Conservation (phyloP, 2,888 invertebrate genomes). For the Deilephila porcellus region DNA sequence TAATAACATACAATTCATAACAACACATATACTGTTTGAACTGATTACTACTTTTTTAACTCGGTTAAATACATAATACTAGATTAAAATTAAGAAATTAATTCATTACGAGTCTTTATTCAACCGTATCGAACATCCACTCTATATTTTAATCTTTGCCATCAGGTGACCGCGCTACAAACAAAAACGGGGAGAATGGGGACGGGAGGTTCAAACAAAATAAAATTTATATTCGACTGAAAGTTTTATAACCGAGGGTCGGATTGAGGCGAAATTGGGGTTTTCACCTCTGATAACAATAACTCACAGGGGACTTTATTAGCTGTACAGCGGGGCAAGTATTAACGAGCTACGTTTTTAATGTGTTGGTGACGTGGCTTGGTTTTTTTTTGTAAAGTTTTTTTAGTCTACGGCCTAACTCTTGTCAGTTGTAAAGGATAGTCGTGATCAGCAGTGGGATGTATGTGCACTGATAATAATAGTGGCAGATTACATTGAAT, state of each 20-base stretch:
- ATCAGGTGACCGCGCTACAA: conserved; percentile 38
- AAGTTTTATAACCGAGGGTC: conserved; percentile 73
- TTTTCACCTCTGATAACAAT: conserved; percentile 69
- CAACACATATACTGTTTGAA: too few relatives aligned
- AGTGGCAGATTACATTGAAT: too few relatives aligned
- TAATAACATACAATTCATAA: too few relatives aligned
- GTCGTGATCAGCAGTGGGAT: too few relatives aligned
- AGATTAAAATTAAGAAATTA: too few relatives aligned
- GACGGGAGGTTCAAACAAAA: conserved; percentile 48
- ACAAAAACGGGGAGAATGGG: conserved; percentile 34
- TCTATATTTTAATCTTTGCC: conserved; percentile 42
- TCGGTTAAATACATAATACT: too few relatives aligned
- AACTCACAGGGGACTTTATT: conserved; percentile 77
- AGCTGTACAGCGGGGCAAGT: conserved; percentile 64
- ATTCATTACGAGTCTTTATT: neutral
- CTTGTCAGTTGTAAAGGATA: too few relatives aligned
- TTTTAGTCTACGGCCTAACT: too few relatives aligned
- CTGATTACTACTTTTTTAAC: too few relatives aligned
- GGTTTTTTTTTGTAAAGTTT: too few relatives aligned
- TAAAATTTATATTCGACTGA: conserved; percentile 75
- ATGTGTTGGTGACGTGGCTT: conserved; percentile 5
- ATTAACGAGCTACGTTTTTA: conserved; percentile 55
- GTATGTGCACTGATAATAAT: too few relatives aligned
- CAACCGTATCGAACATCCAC: conserved; percentile 32
- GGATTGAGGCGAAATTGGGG: conserved; percentile 63